A percentile compares a stretch with the other conserved stretches of the same genome.
These are phyloP conservation scores for Tetranychus urticae DNA, from an alignment of 1,140 invertebrate genomes.

Conservation along the genomic window DNA sequence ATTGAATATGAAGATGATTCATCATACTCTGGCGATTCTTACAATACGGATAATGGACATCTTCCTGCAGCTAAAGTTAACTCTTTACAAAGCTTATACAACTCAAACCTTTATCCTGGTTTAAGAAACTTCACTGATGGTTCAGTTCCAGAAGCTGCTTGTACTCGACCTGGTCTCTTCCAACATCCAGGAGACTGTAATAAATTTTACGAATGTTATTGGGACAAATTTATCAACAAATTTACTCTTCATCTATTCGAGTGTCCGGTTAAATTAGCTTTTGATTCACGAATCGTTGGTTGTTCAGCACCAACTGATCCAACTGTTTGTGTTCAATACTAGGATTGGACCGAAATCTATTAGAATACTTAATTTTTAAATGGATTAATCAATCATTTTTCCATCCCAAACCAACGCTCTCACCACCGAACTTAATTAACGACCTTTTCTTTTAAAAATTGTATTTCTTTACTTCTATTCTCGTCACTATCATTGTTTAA, in stretches of 20 bases:
- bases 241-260: conserved; percentile 53
- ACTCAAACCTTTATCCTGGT: neutral
- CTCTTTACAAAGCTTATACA: neutral
- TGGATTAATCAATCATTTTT: too few relatives aligned
- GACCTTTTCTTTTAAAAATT: too few relatives aligned
- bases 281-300: conserved; percentile 42
- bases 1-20: neutral
- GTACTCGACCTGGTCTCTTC: conserved; percentile 50
- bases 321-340: conserved; percentile 8
- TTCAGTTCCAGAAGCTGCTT: conserved; percentile 23
- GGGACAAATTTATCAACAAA: conserved; percentile 49
- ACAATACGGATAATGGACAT: neutral
- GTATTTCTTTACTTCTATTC: too few relatives aligned
- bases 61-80: neutral
- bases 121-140: neutral
- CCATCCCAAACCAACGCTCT: too few relatives aligned
- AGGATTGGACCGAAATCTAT: too few relatives aligned
- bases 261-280: conserved; percentile 48
- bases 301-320: conserved; percentile 22
- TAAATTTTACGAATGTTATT: conserved; percentile 60
- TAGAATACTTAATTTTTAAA: too few relatives aligned
- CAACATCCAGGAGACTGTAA: conserved; percentile 54
- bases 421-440: too few relatives aligned
- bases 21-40: neutral
- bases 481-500: too few relatives aligned